phyloP scores from a whole-genome alignment of 2,888 invertebrate genomes.

The Acronicta leporina region DNA sequence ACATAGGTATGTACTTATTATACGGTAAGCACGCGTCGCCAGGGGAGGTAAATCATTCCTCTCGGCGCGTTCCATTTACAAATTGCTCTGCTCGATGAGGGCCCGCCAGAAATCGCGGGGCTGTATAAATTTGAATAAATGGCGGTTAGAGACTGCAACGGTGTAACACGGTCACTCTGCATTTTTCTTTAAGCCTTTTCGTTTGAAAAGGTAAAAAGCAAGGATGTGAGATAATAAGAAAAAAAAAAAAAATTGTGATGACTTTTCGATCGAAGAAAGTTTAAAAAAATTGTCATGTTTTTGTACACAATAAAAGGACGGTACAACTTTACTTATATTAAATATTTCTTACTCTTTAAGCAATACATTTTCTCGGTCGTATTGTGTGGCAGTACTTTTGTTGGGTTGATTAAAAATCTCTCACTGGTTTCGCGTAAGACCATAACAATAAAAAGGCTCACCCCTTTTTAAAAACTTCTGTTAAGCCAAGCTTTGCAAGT shows the following conservation, averaged over 20 bases:
- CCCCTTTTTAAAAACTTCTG: constrained; percentile 50
- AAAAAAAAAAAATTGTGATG: too few relatives aligned
- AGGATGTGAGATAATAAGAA: background rate
- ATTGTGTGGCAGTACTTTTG: constrained; percentile 38
- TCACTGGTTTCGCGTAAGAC: constrained; percentile 32
- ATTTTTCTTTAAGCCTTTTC: constrained; percentile 57
- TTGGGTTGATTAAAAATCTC: constrained; percentile 47
- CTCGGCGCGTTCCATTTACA: constrained; percentile 80
- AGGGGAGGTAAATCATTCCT: constrained; percentile 68
- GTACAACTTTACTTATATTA: background rate
- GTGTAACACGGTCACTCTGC: constrained; percentile 64
- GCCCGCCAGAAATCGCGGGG: constrained; percentile 70
- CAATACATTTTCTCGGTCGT: constrained; percentile 30
- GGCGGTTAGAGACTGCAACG: constrained; percentile 61
- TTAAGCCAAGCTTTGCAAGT: constrained; percentile 39
- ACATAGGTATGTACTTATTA: constrained; percentile 36
- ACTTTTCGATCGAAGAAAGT: too few relatives aligned
- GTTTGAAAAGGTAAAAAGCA: constrained; percentile 15
- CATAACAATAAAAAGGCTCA: constrained; percentile 45
- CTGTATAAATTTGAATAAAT: constrained; percentile 84
- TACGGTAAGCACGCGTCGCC: constrained; percentile 54
- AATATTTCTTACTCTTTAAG: constrained; percentile 25
- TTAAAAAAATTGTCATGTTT: too few relatives aligned
- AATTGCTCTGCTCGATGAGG: constrained; percentile 80
- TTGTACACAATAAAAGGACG: background rate